Conservation (phyloP, 2,797 vertebrate genomes). For the Myioborus miniatus region DNA sequence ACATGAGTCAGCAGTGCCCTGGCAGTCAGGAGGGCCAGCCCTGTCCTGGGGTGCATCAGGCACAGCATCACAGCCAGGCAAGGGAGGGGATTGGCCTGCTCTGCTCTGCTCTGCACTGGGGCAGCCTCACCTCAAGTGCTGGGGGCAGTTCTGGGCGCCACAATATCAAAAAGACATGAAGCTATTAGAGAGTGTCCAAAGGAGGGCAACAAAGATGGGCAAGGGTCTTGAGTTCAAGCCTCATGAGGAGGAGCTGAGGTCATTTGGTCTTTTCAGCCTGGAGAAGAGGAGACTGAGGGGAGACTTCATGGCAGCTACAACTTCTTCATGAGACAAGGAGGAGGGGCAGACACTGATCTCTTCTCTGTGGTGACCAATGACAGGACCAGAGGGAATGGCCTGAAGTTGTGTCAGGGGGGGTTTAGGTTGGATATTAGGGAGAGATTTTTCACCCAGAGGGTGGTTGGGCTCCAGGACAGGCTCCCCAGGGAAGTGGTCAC, state of each 20-base stretch:
- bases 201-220: no score
- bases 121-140: fast-evolving
- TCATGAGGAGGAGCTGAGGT: neutral
- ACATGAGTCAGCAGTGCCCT: neutral
- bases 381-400: neutral
- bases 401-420: no score
- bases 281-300: neutral
- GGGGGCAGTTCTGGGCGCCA: neutral
- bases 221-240: neutral
- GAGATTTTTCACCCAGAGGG: neutral
- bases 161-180: neutral
- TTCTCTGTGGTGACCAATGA: neutral
- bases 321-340: neutral
- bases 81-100: neutral
- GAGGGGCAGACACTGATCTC: neutral
- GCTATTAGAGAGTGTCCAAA: neutral
- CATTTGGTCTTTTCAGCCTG: neutral
- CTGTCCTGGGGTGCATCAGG: neutral
- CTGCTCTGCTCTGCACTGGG: neutral
- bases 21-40: neutral
- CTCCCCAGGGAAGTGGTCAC: no score
- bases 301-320: neutral
- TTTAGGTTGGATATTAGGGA: neutral
- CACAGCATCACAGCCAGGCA: fast-evolving
- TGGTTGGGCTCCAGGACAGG: no score